Evolutionary conservation across 2,113 vertebrate species (phyloP), one percentile per base, ranked within the genome.

Genomic region (Ictalurus furcatus): DNA sequence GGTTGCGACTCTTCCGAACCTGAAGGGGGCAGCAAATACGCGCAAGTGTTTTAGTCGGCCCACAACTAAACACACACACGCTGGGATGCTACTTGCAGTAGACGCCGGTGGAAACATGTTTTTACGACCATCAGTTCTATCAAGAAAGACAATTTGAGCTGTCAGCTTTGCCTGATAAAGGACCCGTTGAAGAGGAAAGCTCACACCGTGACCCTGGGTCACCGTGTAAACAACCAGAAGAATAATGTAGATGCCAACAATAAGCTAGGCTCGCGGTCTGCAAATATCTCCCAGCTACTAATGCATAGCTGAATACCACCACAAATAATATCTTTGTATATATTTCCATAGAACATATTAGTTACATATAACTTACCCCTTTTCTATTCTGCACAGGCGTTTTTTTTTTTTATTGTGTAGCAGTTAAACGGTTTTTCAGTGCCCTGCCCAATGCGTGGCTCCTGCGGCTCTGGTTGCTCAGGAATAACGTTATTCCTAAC

Each of bases 401-500:
- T 2, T 40, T 28, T 81, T 87, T 2, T 73, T 71, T 30, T 13
- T 44, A 63, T 25, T 67, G 76, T 52, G 56, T 82, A 90, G 86
- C 69, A 78, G 69, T 44, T 84, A 71, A 89, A 89, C 63, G 37
- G 71, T 48, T 90, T 87, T 84, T 58, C 88, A 85, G 74, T 81
- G 88, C 91, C 89, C 88, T 87, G 73, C 91, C 91, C 91, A 86
- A 81, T 88, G 67, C 52, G 61, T 83, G 74, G 67, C 65, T 71
- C 34, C 74, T 82, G 85, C 91, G 87, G 83, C 87, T 91, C 87
- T 83, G 89, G 89, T 88, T 88, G 89, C 88, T 87, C 89, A 86
- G 91, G 89, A 90, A 89, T 90, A 89, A 88, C 91, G 89, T 89
- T 91, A 78, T 91, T 90, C 88, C 88, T 83, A 88, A 88, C 90